phyloP scores from a whole-genome alignment of 2,113 vertebrate species.

The Telmatochromis sp. region DNA sequence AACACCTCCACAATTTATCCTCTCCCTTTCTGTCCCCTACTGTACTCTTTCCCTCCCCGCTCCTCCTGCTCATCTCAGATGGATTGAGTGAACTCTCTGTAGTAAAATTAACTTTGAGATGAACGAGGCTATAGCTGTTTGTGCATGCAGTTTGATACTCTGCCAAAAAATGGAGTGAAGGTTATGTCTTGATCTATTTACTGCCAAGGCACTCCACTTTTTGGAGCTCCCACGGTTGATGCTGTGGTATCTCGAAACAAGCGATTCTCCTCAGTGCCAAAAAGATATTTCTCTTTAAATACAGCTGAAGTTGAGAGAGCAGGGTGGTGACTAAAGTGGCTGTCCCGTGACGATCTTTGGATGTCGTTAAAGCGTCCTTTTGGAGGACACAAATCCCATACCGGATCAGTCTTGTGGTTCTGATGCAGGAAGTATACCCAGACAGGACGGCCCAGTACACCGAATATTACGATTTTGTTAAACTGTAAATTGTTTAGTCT shows the following conservation, averaged over 20 bases:
- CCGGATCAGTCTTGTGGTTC: background rate
- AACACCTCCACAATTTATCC: slow-evolving; percentile 29
- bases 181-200: slow-evolving; percentile 45
- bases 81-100: slow-evolving; percentile 37
- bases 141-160: slow-evolving; percentile 1
- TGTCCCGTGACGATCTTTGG: background rate
- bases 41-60: background rate
- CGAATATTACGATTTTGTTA: background rate
- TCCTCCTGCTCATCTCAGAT: slow-evolving; percentile 23
- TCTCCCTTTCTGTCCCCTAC: slow-evolving; percentile 16
- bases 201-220: slow-evolving; percentile 11
- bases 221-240: background rate
- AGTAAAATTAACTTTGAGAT: slow-evolving; percentile 60
- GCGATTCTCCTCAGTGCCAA: background rate
- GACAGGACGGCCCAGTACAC: background rate
- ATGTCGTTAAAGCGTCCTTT: background rate
- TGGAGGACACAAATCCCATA: background rate
- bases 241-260: slow-evolving; percentile 2
- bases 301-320: background rate
- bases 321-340: background rate
- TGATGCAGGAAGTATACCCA: background rate
- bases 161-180: slow-evolving; percentile 37
- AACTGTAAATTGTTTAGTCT: background rate
- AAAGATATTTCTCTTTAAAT: background rate
- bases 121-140: slow-evolving; percentile 26